These are phyloP conservation scores for Sinelater perroti DNA, from an alignment of 2,888 invertebrate genomes.

Conservation along the genomic window DNA sequence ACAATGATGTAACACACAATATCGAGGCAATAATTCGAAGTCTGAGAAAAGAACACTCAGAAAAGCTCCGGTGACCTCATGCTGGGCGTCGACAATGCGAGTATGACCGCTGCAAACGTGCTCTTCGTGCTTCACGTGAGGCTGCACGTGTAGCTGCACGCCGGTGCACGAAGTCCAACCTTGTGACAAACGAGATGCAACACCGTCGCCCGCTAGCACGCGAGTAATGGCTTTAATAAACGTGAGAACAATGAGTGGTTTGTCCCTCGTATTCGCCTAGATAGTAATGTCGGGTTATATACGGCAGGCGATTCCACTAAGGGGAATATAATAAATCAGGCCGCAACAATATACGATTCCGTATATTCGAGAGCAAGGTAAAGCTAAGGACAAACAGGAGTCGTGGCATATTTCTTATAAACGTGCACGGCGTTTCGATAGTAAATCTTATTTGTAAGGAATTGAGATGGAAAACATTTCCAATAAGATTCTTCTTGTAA, in stretches of 20 bases:
- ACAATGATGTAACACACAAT: no score
- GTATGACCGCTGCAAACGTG: conserved; percentile 12
- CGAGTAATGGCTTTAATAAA: conserved; percentile 40
- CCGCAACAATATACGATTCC: conserved; percentile 23
- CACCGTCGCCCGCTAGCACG: conserved; percentile 29
- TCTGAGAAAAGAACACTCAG: background rate
- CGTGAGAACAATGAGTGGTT: conserved; percentile 41
- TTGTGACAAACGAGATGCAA: conserved; percentile 41
- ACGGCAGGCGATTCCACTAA: conserved; percentile 24
- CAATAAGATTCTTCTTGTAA: conserved; percentile 23
- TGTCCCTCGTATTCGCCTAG: conserved; percentile 31
- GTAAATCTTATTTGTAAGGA: conserved; percentile 27
- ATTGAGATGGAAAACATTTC: conserved; percentile 27
- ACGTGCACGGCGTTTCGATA: conserved; percentile 23
- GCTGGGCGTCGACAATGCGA: background rate
- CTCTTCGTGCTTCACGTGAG: conserved; percentile 23
- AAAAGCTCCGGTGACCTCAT: background rate
- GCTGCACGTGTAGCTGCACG: conserved; percentile 25
- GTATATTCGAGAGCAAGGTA: conserved; percentile 23
- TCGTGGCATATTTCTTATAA: conserved; percentile 20
- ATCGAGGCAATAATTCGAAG: background rate
- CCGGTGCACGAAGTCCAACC: conserved; percentile 21
- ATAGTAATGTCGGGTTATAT: conserved; percentile 26
- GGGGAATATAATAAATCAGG: conserved; percentile 30
- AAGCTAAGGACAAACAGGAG: conserved; percentile 21